phyloP scores from a whole-genome alignment of 2,888 invertebrate species.

The Nomada flava region DNA sequence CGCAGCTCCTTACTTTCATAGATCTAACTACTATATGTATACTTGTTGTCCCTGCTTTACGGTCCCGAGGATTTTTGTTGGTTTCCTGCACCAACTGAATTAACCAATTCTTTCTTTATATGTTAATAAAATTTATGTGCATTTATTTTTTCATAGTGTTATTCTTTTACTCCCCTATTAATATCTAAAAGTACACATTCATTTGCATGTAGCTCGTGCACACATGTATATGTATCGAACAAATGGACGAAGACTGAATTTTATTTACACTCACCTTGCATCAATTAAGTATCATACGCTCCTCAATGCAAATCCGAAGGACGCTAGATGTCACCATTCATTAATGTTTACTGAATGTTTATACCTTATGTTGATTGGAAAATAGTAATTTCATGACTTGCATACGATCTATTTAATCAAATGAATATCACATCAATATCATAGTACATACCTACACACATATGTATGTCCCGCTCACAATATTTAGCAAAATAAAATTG shows the following conservation, averaged over 20 bases:
- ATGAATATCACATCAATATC: neutral
- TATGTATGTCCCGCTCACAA: neutral
- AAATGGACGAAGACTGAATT: neutral
- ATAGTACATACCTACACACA: too few species aligned
- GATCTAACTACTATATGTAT: neutral
- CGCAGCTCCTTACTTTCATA: neutral
- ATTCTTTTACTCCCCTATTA: neutral
- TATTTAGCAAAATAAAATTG: neutral
- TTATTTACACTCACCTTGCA: slow-evolving; percentile 7
- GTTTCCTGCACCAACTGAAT: neutral
- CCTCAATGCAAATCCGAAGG: slow-evolving; percentile 26
- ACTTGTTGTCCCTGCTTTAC: neutral
- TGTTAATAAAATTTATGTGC: neutral
- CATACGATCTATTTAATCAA: neutral
- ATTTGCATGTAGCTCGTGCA: too few species aligned
- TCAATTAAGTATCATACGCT: slow-evolving; percentile 8
- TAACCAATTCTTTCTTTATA: neutral
- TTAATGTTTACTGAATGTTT: neutral
- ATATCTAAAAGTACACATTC: neutral
- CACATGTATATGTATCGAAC: neutral
- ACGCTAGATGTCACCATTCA: neutral
- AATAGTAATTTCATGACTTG: neutral
- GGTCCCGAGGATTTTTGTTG: neutral
- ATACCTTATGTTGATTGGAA: neutral
- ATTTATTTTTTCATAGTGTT: neutral